phyloP scores from a whole-genome alignment of 2,888 invertebrate species.

The Pristionchus mayeri region DNA sequence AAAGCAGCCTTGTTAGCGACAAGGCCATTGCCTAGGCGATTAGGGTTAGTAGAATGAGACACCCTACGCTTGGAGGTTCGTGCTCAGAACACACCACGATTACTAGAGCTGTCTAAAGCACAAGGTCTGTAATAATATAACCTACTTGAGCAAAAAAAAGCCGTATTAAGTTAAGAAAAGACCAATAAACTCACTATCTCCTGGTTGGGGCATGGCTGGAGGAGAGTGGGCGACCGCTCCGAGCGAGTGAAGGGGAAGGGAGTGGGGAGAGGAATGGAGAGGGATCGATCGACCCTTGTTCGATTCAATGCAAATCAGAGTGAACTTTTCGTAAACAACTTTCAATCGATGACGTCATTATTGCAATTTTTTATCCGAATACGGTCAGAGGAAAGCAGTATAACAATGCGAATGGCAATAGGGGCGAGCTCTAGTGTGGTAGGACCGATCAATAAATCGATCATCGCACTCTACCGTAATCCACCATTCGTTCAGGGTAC shows the following conservation, averaged over 20 bases:
- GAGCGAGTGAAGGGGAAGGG: neutral
- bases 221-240: neutral
- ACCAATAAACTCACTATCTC: neutral
- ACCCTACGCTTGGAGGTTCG: no score
- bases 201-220: conserved; percentile 20
- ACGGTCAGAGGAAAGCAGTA: neutral
- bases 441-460: conserved; percentile 6
- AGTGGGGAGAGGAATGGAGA: conserved; percentile 9
- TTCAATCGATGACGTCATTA: no score
- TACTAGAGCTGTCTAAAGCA: no score
- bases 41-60: no score
- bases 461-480: conserved; percentile 3
- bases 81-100: no score
- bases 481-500: conserved; percentile 31
- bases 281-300: neutral
- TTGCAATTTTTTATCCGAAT: no score
- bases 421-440: conserved; percentile 1
- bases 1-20: no score
- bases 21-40: no score
- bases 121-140: no score
- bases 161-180: neutral
- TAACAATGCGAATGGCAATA: conserved; percentile 31
- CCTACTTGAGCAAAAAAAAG: no score
- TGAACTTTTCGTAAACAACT: neutral
- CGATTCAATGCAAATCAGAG: neutral